These are phyloP conservation scores for Cosmorhoe ocellata DNA, from an alignment of 2,888 invertebrate species.

Conservation along the genomic window DNA sequence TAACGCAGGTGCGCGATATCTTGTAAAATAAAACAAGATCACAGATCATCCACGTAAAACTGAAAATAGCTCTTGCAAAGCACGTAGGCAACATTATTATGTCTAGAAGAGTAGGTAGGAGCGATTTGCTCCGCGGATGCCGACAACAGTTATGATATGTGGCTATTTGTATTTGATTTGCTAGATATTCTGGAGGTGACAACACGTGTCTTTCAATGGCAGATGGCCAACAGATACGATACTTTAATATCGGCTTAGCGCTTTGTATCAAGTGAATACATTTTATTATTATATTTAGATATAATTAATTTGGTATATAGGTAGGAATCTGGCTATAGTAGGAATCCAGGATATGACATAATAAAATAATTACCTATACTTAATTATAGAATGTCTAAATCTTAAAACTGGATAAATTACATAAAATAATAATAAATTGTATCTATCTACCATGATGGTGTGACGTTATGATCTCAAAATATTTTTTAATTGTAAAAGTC, in stretches of 20 bases:
- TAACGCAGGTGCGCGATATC: background rate
- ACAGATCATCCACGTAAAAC: conserved; percentile 14
- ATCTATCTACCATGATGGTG: no score
- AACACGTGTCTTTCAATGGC: conserved; percentile 42
- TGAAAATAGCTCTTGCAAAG: conserved; percentile 15
- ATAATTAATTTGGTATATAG: background rate
- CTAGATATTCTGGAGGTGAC: conserved; percentile 44
- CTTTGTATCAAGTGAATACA: conserved; percentile 16
- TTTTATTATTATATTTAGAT: background rate
- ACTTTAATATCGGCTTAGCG: conserved; percentile 34
- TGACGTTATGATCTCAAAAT: no score
- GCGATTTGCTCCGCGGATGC: conserved; percentile 22
- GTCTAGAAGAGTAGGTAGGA: conserved; percentile 23
- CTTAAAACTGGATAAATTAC: no score
- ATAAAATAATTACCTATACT: no score
- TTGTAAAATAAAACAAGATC: conserved; percentile 8
- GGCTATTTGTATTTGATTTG: conserved; percentile 44
- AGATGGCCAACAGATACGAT: conserved; percentile 38
- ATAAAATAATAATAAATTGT: no score
- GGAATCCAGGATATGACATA: no score
- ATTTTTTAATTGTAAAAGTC: no score
- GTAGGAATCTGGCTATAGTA: no score
- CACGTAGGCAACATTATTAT: conserved; percentile 19
- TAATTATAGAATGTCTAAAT: no score
- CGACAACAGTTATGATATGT: conserved; percentile 36